Evolutionary conservation across 1,140 invertebrate species (phyloP), one percentile per base, ranked within the genome.

Genomic region (Cherax quadricarinatus): DNA sequence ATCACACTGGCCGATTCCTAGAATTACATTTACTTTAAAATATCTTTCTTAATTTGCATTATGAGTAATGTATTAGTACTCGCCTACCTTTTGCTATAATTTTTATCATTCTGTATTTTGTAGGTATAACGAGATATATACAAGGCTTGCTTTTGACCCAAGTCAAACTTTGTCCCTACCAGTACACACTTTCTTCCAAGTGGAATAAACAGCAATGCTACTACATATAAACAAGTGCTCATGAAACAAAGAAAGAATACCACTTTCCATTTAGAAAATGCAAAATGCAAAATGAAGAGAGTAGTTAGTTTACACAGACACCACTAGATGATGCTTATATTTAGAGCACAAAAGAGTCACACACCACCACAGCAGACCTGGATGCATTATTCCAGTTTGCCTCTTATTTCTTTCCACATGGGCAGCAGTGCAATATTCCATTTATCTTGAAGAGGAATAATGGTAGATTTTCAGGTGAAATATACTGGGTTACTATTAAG

Each of bases 241-340:
- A 75, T 30, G n/a, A 30, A 24, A 75, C 5, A 75, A 30, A 30
- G 24, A 75, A 75, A 1, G 70, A 75, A n/a, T 21, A 75, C 70
- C 70, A 75, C 12, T 75, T 75, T 75, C 9, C 30, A 24, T 4
- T 21, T 30, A 30, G 30, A 10, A 73, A 73, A 73, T 18, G 70
- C n/a, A 24, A 75, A 75, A 75, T 75, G n/a, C 24, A 75, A 70
- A 75, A 30, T 9, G 3, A 30, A 41, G 70, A 75, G 70, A 75
- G 66, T 21, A 70, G n/a, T 75, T 75, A 75, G 70, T 75, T 75
- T 75, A 75, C 70, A 75, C n/a, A 21, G 24, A 75, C n/a, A 30
- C n/a, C 70, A 75, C 70, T 75, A 30, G 24, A 5, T 75, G 70
- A 75, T 24, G 70, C n/a, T 5, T 75, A 30, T 10, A 75, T 9